Conservation (phyloP, 2,888 invertebrate species). For the Hesperia comma region DNA sequence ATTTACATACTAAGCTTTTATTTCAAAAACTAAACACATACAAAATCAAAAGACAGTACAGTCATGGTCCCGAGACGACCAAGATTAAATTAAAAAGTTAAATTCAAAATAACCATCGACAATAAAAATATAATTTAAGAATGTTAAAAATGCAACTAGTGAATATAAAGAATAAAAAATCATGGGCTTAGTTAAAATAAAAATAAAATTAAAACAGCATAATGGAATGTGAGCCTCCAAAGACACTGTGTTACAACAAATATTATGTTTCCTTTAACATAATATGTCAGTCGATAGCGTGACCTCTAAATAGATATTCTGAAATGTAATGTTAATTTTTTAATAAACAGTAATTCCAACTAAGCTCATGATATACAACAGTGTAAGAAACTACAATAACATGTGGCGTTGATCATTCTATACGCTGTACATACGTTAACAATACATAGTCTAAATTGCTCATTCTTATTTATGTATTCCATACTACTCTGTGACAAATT, state of each 20-base stretch:
- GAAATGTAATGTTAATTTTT: no score
- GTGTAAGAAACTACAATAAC: background rate
- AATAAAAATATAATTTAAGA: constrained; percentile 20
- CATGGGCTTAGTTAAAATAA: constrained; percentile 1
- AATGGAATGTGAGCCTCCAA: no score
- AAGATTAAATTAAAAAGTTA: constrained; percentile 2
- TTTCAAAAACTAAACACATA: constrained; percentile 13
- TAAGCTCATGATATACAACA: background rate
- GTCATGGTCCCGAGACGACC: constrained; percentile 26
- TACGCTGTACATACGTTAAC: no score
- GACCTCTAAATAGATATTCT: no score
- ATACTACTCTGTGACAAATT: constrained; percentile 1
- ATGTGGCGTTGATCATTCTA: no score
- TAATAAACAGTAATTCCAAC: background rate
- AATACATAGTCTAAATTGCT: no score
- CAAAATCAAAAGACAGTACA: constrained; percentile 20
- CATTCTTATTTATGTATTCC: no score
- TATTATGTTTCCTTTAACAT: no score
- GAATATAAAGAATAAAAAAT: constrained; percentile 12
- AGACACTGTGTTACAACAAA: no score
- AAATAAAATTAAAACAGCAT: background rate
- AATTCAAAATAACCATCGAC: constrained; percentile 11
- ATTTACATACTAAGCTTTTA: constrained; percentile 13
- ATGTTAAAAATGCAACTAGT: constrained; percentile 26
- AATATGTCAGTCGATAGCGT: no score